Evolutionary conservation across 2,888 invertebrate species (phyloP).

Genomic region (Drosophila bunnanda): DNA sequence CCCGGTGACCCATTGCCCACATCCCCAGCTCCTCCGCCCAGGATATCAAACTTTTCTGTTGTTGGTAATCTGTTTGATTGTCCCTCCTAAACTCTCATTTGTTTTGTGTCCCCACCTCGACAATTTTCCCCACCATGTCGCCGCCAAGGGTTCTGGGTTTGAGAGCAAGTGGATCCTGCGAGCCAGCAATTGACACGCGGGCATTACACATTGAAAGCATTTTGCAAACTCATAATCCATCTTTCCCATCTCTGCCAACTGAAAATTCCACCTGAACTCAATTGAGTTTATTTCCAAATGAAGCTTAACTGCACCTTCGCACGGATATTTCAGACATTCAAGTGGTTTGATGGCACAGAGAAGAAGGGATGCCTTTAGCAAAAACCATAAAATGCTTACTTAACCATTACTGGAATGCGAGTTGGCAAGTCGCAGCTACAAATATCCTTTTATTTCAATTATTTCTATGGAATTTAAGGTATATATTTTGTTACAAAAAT

Average conservation of each 20-base stretch:
- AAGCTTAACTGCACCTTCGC: conserved; percentile 12
- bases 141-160: not conserved
- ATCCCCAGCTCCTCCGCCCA: not conserved
- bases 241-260: conserved; percentile 7
- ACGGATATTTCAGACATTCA: not conserved
- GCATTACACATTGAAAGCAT: conserved; percentile 31
- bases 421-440: not conserved
- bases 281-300: conserved; percentile 19
- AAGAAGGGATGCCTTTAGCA: not conserved
- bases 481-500: not conserved
- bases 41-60: conserved; percentile 10
- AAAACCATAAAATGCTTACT: not conserved
- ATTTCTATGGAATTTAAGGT: not conserved
- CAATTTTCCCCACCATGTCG: not conserved
- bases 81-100: conserved; percentile 14
- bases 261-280: conserved; percentile 11
- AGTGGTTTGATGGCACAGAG: not conserved
- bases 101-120: conserved; percentile 13
- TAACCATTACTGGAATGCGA: not conserved
- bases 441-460: not conserved
- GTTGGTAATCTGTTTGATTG: conserved; percentile 41
- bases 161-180: conserved; percentile 34
- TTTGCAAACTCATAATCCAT: conserved; percentile 34
- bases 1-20: conserved; percentile 15
- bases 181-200: conserved; percentile 35